Evolutionary conservation across 1,140 invertebrate species (phyloP).

Genomic region (Saxidomus purpurata): DNA sequence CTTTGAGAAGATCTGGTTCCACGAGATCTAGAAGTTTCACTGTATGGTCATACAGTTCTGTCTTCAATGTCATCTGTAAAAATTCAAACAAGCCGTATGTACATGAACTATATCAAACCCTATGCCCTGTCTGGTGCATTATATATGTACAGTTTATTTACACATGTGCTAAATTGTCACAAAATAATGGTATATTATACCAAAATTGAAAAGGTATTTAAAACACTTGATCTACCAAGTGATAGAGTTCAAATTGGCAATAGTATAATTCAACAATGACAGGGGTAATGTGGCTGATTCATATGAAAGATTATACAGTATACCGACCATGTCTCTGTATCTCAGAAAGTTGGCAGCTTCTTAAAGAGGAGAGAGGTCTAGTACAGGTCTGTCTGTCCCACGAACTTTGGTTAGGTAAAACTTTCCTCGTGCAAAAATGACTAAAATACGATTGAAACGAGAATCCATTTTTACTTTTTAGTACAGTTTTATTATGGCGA

Average conservation of each 20-base stretch:
- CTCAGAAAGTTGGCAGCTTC: too few species aligned
- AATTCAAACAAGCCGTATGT: neutral
- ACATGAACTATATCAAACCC: too few species aligned
- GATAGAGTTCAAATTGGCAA: neutral
- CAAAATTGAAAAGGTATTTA: neutral
- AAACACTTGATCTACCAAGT: neutral
- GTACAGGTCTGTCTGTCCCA: too few species aligned
- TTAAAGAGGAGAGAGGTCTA: too few species aligned
- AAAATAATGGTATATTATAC: neutral
- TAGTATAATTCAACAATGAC: neutral
- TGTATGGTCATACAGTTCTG: neutral
- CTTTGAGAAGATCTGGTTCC: too few species aligned
- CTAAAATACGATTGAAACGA: too few species aligned
- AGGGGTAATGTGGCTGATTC: neutral
- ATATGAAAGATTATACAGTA: too few species aligned
- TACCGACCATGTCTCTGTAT: too few species aligned
- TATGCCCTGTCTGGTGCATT: neutral
- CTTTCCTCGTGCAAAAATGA: too few species aligned
- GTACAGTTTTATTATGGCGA: too few species aligned
- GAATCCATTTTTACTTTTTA: too few species aligned
- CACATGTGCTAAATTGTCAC: neutral
- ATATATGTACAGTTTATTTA: neutral
- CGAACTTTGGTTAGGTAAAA: too few species aligned
- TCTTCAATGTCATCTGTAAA: slow-evolving; percentile 42
- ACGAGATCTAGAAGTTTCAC: slow-evolving; percentile 42